Percentiles rank a stretch among this genome's conserved stretches.
These are phyloP conservation scores for Dipodomys ordii DNA, from an alignment of 2,113 vertebrate genomes.

Conservation along the genomic window DNA sequence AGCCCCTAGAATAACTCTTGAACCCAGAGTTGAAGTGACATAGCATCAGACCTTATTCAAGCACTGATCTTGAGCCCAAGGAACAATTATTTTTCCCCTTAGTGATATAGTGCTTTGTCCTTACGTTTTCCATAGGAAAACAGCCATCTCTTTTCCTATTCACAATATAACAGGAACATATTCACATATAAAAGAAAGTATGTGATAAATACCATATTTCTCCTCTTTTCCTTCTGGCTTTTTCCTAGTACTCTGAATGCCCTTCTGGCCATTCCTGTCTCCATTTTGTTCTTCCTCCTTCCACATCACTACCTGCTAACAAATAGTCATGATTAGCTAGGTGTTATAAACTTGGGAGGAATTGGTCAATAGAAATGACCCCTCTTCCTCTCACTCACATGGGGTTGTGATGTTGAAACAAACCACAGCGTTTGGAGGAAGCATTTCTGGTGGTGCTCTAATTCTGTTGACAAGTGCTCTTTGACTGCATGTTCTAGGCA, in stretches of 20 bases:
- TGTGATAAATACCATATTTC: background rate
- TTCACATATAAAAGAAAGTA: background rate
- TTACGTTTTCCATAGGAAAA: background rate
- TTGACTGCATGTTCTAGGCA: slow-evolving; percentile 24
- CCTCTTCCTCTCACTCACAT: background rate
- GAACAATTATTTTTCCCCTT: slow-evolving; percentile 42
- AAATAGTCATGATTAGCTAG: background rate
- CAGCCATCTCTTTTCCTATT: slow-evolving; percentile 28
- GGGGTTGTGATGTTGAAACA: background rate
- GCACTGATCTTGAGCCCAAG: slow-evolving; percentile 23
- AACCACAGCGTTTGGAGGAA: background rate
- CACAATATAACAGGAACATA: background rate
- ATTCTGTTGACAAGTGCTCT: slow-evolving; percentile 17
- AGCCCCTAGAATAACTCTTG: slow-evolving; percentile 14
- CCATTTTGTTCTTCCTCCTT: slow-evolving; percentile 1
- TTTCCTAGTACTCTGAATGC: background rate
- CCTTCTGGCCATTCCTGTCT: background rate
- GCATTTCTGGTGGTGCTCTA: background rate
- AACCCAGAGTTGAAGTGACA: slow-evolving; percentile 46
- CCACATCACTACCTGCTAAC: slow-evolving; percentile 10
- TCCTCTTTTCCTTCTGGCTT: slow-evolving; percentile 22
- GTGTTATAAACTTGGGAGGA: background rate
- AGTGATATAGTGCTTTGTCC: slow-evolving; percentile 26
- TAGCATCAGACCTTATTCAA: slow-evolving; percentile 42
- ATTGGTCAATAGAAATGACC: background rate